Base-by-base conservation (phyloP, 2,797 vertebrate species). In the Diceros bicornis region DNA sequence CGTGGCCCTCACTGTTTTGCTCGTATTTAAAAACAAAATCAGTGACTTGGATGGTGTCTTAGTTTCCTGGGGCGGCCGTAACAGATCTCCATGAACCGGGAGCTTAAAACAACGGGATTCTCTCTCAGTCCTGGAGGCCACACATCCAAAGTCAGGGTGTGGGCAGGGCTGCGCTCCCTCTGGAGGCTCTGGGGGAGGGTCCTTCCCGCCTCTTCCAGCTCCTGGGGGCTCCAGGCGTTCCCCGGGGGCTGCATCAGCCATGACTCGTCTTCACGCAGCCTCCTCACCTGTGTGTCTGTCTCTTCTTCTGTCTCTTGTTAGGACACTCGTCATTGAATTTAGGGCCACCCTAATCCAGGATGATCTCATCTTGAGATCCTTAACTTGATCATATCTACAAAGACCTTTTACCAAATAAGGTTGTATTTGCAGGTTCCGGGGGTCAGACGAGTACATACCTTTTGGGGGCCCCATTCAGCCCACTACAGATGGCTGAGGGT, bases 401-500 rank as follows among this genome's bases (percentile, higher is more conserved):
- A 77, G 29, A 68, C 23, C 32, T 3, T 13, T 78, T 25, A 27
- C 23, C 32, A 55, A 17, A 17, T 18, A 3, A 21, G 82, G 64
- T 71, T 18, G 2, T 59, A 7, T 17, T n/a, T 34, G 34, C 17
- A 32, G 13, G 41, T 44, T 37, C 20, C 0, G 14, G 66, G 94
- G 7, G 25, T 34, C 8, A 29, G 57, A 69, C 0, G 8, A 11
- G 27, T 25, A n/a, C 50, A 4, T 1, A 0, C 20, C 37, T n/a
- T n/a, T 66, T 72, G 23, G 20, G 37, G 44, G 8, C 34, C 69
- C 50, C 7, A 4, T 20, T 44, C 14, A 44, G 72, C 16, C n/a
- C 13, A 0, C 25, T 0, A 5, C 10, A 25, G 52, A 6, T 1
- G 7, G n/a, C 32, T 0, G 37, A 59, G 44, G 57, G 44, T 12